Conservation (phyloP, 1,140 invertebrate species). For the Drosophila burlai region DNA sequence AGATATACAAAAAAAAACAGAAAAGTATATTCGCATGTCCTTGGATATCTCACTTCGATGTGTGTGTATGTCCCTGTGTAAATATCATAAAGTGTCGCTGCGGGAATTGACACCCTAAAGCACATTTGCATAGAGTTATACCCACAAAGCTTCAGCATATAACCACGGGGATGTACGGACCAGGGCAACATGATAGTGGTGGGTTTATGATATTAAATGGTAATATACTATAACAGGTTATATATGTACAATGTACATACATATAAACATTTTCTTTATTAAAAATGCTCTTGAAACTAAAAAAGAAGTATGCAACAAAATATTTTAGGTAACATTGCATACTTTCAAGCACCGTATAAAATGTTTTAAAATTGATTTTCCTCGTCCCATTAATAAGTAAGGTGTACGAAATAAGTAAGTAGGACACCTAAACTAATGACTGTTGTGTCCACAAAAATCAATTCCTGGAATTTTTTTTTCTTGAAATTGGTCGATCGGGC, state of each 20-base stretch:
- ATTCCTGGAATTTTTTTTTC: no score
- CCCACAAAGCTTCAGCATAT: constrained; percentile 5
- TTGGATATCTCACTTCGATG: constrained; percentile 2
- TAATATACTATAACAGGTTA: no score
- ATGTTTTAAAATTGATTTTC: background rate
- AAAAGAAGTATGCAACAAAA: background rate
- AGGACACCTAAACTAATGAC: no score
- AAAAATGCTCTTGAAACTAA: background rate
- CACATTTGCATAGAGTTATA: constrained; percentile 49
- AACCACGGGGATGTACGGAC: background rate
- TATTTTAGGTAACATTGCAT: background rate
- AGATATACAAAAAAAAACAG: constrained; percentile 43
- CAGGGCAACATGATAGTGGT: background rate
- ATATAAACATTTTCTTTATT: background rate
- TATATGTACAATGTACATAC: background rate
- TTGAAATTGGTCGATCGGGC: no score
- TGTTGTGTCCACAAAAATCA: no score
- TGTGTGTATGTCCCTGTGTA: background rate
- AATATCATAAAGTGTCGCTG: constrained; percentile 62
- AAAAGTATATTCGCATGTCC: constrained; percentile 5
- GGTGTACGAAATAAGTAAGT: no score
- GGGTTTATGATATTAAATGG: no score
- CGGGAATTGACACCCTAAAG: constrained; percentile 53
- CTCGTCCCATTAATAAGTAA: no score
- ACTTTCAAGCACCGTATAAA: background rate